Evolutionary conservation across 2,797 vertebrate genomes (phyloP).

Genomic region (Erpetoichthys calabaricus): DNA sequence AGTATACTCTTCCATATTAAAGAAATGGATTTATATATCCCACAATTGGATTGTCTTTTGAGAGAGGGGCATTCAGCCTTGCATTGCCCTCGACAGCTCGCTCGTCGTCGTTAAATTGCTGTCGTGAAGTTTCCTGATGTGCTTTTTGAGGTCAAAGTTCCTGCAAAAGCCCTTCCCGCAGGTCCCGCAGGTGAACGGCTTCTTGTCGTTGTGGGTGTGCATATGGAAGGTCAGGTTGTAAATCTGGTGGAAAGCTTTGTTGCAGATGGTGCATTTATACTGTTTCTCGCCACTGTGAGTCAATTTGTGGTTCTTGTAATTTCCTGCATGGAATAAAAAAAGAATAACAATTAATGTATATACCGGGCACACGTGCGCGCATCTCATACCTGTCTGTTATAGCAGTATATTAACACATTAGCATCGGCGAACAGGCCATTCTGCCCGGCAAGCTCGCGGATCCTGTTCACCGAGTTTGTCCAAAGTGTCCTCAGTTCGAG

Average conservation of each 20-base stretch:
- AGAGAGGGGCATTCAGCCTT: conserved; percentile 35
- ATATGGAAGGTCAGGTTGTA: conserved; percentile 83
- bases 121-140: conserved; percentile 75
- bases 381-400: background rate
- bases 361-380: background rate
- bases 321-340: conserved; percentile 41
- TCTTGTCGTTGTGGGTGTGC: conserved; percentile 85
- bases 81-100: conserved; percentile 52
- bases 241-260: conserved; percentile 79
- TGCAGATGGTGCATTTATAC: conserved; percentile 76
- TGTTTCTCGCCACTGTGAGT: conserved; percentile 82
- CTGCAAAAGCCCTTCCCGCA: conserved; percentile 81
- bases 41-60: too few species aligned
- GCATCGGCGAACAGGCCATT: too few species aligned
- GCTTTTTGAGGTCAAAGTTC: conserved; percentile 86
- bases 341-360: conserved; percentile 11
- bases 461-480: too few species aligned
- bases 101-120: conserved; percentile 37
- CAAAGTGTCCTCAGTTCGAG: too few species aligned
- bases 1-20: too few species aligned
- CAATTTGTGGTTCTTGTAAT: conserved; percentile 82
- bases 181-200: conserved; percentile 72
- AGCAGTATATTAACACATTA: background rate
- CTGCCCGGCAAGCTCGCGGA: too few species aligned
- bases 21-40: too few species aligned